phyloP scores from a whole-genome alignment of 2,797 vertebrate genomes.

The Novumbra hubbsi region DNA sequence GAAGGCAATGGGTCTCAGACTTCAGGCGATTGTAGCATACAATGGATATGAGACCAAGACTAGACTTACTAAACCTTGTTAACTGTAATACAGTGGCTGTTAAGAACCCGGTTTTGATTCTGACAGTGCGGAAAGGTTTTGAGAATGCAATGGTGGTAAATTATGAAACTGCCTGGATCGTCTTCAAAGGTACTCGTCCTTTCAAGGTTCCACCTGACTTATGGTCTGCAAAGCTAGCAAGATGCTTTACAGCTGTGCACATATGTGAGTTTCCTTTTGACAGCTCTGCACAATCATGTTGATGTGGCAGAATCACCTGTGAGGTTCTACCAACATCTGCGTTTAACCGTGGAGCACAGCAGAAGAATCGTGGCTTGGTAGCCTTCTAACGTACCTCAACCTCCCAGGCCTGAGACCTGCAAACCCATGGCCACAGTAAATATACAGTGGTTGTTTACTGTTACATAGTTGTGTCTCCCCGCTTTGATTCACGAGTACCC shows the following conservation, averaged over 20 bases:
- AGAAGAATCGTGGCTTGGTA: background rate
- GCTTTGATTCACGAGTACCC: background rate
- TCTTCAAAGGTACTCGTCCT: background rate
- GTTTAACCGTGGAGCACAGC: background rate
- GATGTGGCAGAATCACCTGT: background rate
- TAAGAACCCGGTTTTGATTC: background rate
- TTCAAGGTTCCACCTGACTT: background rate
- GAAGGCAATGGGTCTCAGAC: too few species aligned
- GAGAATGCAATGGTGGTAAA: background rate
- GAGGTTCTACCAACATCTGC: background rate
- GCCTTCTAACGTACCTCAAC: background rate
- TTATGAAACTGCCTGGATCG: background rate
- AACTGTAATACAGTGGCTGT: constrained; percentile 31
- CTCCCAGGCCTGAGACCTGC: background rate
- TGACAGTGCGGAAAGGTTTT: background rate
- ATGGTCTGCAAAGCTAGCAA: too few species aligned
- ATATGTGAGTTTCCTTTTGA: background rate
- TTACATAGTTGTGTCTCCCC: background rate
- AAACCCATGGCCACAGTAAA: background rate
- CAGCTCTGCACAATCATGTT: background rate
- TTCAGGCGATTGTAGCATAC: too few species aligned
- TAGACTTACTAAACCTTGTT: constrained; percentile 37
- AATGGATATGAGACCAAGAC: too few species aligned
- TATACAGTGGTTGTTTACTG: background rate
- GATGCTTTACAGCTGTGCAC: background rate